Evolutionary conservation across 1,140 invertebrate species (phyloP).

Genomic region (Scaptomyza hsui): DNA sequence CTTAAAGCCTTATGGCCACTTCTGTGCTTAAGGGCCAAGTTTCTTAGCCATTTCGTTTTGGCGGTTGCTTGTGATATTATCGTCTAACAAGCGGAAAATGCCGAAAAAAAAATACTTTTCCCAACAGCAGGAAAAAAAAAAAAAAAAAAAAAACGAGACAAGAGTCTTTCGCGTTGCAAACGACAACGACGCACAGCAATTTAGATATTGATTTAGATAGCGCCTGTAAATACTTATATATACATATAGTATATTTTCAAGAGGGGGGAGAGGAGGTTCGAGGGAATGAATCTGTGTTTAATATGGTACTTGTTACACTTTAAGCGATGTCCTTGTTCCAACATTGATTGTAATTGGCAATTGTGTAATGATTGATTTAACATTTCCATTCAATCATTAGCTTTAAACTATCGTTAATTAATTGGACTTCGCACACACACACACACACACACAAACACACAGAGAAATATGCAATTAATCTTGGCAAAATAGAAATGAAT

Average conservation of each 20-base stretch:
- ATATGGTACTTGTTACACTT: background rate
- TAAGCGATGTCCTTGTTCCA: background rate
- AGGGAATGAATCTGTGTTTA: too few relatives aligned
- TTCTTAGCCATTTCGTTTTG: constrained; percentile 33
- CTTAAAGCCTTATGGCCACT: constrained; percentile 17
- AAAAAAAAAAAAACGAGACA: too few relatives aligned
- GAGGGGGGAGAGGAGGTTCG: background rate
- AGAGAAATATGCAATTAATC: background rate
- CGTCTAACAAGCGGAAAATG: constrained; percentile 66
- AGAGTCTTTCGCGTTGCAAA: constrained; percentile 23
- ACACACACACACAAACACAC: background rate
- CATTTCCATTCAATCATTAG: constrained; percentile 20
- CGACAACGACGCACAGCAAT: constrained; percentile 41
- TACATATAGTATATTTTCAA: constrained; percentile 11
- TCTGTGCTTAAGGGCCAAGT: constrained; percentile 15
- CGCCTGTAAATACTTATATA: constrained; percentile 35
- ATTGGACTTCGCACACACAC: constrained; percentile 5
- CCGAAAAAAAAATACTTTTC: too few relatives aligned
- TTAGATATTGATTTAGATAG: constrained; percentile 70
- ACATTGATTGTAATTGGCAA: constrained; percentile 35
- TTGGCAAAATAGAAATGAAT: background rate
- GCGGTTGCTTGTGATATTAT: constrained; percentile 51
- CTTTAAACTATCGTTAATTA: constrained; percentile 11
- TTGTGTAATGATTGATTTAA: constrained; percentile 33
- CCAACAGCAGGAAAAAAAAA: constrained; percentile 20